Conservation (phyloP, 2,888 invertebrate genomes). For the Arrhopalites spinosus region DNA sequence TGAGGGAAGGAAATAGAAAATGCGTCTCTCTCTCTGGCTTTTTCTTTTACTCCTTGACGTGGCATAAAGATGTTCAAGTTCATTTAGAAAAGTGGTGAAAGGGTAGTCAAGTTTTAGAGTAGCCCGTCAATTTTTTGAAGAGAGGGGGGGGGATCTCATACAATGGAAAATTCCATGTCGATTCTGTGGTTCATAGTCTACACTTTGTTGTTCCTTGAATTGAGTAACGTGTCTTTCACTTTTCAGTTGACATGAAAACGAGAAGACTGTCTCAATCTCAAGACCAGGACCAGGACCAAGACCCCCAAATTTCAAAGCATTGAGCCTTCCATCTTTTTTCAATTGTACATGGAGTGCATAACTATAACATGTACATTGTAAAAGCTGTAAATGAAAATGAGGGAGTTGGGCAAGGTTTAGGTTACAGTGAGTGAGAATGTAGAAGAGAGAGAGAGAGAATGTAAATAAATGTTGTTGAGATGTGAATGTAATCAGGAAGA, state of each 20-base stretch:
- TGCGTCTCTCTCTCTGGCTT: too few relatives aligned
- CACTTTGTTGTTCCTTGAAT: too few relatives aligned
- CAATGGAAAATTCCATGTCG: neutral
- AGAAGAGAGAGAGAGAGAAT: conserved; percentile 23
- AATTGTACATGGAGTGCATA: too few relatives aligned
- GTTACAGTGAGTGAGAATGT: neutral
- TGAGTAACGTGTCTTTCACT: too few relatives aligned
- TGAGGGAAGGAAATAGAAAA: too few relatives aligned
- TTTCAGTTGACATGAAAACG: too few relatives aligned
- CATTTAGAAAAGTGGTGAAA: conserved; percentile 20
- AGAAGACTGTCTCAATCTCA: too few relatives aligned
- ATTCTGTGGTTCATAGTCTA: neutral
- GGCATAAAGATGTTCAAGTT: neutral
- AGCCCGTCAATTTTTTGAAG: conserved; percentile 16
- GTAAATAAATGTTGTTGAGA: conserved; percentile 41
- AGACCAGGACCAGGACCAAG: too few relatives aligned
- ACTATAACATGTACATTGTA: neutral
- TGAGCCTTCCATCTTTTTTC: too few relatives aligned
- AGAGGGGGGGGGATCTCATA: neutral
- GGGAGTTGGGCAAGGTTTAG: conserved; percentile 15
- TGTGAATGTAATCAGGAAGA: conserved; percentile 45
- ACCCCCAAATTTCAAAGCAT: too few relatives aligned
- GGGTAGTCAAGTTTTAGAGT: conserved; percentile 16
- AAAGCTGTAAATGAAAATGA: neutral
- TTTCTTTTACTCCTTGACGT: neutral